phyloP scores from a whole-genome alignment of 1,140 invertebrate genomes.

The Myzus persicae region DNA sequence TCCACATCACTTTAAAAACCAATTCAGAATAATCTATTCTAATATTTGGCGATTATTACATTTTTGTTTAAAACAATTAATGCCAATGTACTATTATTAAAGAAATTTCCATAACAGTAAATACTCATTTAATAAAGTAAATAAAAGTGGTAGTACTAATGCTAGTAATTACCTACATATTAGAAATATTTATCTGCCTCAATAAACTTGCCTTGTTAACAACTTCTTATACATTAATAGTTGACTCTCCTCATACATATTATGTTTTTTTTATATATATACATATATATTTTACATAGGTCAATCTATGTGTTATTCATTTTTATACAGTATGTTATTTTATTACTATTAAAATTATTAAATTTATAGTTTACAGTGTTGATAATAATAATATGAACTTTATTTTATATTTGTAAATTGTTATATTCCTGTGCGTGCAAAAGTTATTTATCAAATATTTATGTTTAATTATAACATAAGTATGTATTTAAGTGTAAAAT shows the following conservation, averaged over 20 bases:
- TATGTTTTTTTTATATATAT: neutral
- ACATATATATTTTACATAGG: neutral
- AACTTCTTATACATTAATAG: neutral
- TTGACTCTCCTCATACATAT: neutral
- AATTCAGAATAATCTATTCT: neutral
- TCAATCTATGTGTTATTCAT: neutral
- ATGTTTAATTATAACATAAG: neutral
- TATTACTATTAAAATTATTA: neutral
- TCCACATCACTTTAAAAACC: neutral
- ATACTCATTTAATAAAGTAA: neutral
- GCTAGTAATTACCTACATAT: neutral
- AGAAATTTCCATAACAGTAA: neutral
- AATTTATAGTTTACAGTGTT: neutral
- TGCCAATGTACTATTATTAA: neutral
- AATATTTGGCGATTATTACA: too few relatives aligned
- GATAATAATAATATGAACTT: neutral
- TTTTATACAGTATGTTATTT: conserved; percentile 26
- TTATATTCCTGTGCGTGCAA: neutral
- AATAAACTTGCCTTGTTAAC: neutral
- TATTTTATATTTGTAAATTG: neutral
- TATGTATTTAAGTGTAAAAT: neutral
- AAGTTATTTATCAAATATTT: conserved; percentile 10
- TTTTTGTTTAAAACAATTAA: neutral
- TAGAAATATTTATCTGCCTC: neutral
- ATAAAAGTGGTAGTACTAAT: too few relatives aligned